Evolutionary conservation across 1,140 invertebrate species (phyloP).

Genomic region (Drosophila ficusphila): DNA sequence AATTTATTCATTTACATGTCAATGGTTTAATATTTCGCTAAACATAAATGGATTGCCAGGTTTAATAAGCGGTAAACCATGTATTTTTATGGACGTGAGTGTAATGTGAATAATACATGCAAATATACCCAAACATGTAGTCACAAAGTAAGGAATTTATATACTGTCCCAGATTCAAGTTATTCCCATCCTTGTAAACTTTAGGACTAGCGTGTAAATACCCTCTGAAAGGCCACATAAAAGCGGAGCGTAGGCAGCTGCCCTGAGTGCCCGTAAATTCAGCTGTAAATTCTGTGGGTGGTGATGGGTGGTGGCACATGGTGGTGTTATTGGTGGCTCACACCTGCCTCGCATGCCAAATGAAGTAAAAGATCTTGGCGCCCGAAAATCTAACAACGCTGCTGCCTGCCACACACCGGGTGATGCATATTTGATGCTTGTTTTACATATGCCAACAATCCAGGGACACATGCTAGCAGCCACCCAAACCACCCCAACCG

Average conservation of each 20-base stretch:
- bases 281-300: slow-evolving; percentile 58
- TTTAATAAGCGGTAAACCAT: too few species aligned
- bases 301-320: background rate
- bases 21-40: too few species aligned
- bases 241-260: background rate
- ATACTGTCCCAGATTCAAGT: background rate
- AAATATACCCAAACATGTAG: background rate
- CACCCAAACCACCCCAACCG: background rate
- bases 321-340: slow-evolving; percentile 6
- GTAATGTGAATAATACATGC: background rate
- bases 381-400: slow-evolving; percentile 8
- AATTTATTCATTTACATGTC: too few species aligned
- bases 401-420: slow-evolving; percentile 29
- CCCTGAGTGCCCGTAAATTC: slow-evolving; percentile 51
- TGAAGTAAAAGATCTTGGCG: slow-evolving; percentile 52
- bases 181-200: background rate
- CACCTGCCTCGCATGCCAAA: slow-evolving; percentile 76
- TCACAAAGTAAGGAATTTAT: background rate
- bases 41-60: too few species aligned
- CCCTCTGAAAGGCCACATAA: slow-evolving; percentile 1
- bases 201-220: slow-evolving; percentile 5
- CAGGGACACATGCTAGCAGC: slow-evolving; percentile 31
- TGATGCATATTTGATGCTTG: slow-evolving; percentile 74
- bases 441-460: slow-evolving; percentile 71
- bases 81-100: too few species aligned